Conservation (phyloP, 2,797 vertebrate species). For the Lepus townsendii region DNA sequence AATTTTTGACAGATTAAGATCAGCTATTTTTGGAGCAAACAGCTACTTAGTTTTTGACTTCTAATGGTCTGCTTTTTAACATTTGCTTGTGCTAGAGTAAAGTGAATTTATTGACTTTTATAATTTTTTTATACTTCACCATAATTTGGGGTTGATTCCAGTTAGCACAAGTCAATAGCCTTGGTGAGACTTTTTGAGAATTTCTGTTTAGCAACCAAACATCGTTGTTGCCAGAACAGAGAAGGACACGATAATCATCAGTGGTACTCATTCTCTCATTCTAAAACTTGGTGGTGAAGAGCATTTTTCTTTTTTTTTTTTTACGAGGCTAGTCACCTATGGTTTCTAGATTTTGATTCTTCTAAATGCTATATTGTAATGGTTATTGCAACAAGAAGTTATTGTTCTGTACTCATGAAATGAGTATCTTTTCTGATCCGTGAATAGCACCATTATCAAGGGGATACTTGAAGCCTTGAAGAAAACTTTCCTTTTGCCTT, state of each 20-base stretch:
- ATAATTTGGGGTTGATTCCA: slow-evolving; percentile 41
- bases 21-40: slow-evolving; percentile 53
- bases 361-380: slow-evolving; percentile 73
- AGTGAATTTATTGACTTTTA: slow-evolving; percentile 61
- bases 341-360: slow-evolving; percentile 60
- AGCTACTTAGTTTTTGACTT: background rate
- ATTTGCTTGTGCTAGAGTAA: background rate
- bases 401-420: slow-evolving; percentile 73
- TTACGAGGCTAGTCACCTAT: background rate
- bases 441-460: slow-evolving; percentile 79
- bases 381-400: slow-evolving; percentile 76
- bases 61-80: slow-evolving; percentile 36
- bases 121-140: slow-evolving; percentile 29
- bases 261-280: background rate
- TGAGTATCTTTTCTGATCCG: slow-evolving; percentile 81
- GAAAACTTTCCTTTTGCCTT: slow-evolving; percentile 74
- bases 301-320: background rate
- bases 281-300: slow-evolving; percentile 18
- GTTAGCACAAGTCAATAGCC: slow-evolving; percentile 34
- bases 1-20: slow-evolving; percentile 41
- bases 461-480: slow-evolving; percentile 82
- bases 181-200: slow-evolving; percentile 57
- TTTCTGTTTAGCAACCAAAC: slow-evolving; percentile 51
- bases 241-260: background rate
- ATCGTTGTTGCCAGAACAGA: slow-evolving; percentile 3